phyloP scores from a whole-genome alignment of 1,140 invertebrate genomes.

The Brachionus koreanus region DNA sequence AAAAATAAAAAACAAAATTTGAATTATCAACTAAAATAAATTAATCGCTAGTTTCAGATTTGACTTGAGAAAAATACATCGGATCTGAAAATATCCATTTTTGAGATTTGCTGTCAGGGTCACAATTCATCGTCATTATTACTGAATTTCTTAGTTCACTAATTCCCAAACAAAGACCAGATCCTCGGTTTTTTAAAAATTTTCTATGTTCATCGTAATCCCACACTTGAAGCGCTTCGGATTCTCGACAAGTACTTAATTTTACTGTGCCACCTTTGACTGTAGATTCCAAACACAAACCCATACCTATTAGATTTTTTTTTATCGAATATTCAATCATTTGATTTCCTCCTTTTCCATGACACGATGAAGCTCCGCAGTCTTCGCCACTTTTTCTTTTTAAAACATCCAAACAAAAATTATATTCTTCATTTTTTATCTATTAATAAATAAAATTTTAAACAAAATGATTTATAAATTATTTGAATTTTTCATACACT shows the following conservation, averaged over 20 bases:
- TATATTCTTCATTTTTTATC: conserved; percentile 19
- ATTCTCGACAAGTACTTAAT: background rate
- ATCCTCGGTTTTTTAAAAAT: conserved; percentile 6
- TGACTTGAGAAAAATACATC: background rate
- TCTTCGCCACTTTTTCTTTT: background rate
- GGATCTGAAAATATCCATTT: conserved; percentile 16
- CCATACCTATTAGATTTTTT: background rate
- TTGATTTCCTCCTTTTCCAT: conserved; percentile 43
- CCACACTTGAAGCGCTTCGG: background rate
- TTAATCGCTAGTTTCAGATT: background rate
- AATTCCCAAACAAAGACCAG: background rate
- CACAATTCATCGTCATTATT: conserved; percentile 17
- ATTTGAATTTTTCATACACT: background rate
- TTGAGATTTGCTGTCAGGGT: conserved; percentile 7
- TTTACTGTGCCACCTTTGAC: background rate
- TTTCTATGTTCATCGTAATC: conserved; percentile 4
- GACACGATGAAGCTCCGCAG: conserved; percentile 8
- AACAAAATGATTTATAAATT: background rate
- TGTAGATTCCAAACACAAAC: background rate
- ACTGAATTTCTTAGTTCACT: background rate
- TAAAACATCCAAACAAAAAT: conserved; percentile 19
- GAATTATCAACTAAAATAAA: background rate
- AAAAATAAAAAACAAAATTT: background rate
- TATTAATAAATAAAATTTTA: background rate
- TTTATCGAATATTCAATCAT: conserved; percentile 14